Conservation (phyloP, 2,888 invertebrate genomes). For the Drosophila quinaria region DNA sequence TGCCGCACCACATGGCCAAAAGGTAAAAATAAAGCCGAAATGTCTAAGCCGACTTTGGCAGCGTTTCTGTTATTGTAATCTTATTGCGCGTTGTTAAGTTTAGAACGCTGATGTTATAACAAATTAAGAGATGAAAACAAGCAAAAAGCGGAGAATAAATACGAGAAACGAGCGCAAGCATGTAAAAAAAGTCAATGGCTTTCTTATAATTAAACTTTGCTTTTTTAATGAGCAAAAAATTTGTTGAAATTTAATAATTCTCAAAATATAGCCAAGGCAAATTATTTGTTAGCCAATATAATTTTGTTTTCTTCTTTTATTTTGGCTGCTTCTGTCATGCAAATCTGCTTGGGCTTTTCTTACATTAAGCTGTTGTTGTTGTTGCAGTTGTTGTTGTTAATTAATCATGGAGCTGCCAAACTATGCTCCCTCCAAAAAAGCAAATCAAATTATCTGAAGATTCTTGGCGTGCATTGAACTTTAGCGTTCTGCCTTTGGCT, state of each 20-base stretch:
- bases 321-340: constrained; percentile 61
- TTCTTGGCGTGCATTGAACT: constrained; percentile 64
- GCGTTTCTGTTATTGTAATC: constrained; percentile 57
- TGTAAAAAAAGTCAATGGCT: constrained; percentile 74
- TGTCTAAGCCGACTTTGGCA: constrained; percentile 57
- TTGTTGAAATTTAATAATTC: constrained; percentile 48
- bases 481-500: constrained; percentile 29
- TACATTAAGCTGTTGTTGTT: constrained; percentile 28
- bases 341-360: constrained; percentile 59
- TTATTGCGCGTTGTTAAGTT: constrained; percentile 75
- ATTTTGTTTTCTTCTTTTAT: constrained; percentile 30
- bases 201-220: constrained; percentile 77
- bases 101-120: constrained; percentile 80
- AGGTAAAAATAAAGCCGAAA: constrained; percentile 21
- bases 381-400: neutral
- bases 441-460: constrained; percentile 10
- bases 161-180: constrained; percentile 19
- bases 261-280: constrained; percentile 22
- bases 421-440: constrained; percentile 10
- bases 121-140: constrained; percentile 55
- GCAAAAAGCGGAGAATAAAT: constrained; percentile 18
- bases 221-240: constrained; percentile 71
- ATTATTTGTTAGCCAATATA: constrained; percentile 45
- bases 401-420: constrained; percentile 42
- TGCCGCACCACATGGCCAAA: constrained; percentile 30